Percentiles rank a stretch among this genome's conserved stretches.
These are phyloP conservation scores for Tinea pellionella DNA, from an alignment of 2,888 invertebrate genomes.

Conservation along the genomic window DNA sequence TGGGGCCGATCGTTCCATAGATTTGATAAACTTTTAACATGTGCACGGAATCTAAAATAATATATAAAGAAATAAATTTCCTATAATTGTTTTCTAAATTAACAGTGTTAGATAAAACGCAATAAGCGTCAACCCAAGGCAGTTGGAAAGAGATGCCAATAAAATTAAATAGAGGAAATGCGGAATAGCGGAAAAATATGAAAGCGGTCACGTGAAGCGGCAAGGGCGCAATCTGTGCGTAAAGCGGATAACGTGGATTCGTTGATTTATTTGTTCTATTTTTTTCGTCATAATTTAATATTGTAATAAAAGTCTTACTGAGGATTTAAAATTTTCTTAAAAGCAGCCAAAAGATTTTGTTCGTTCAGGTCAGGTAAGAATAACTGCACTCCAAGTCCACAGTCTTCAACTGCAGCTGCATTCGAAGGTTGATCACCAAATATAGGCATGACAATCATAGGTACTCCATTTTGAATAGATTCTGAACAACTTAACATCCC, in stretches of 20 bases:
- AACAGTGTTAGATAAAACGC: too few species aligned
- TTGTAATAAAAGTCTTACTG: slow-evolving; percentile 39
- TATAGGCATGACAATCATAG: slow-evolving; percentile 69
- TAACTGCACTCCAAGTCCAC: slow-evolving; percentile 60
- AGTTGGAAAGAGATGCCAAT: too few species aligned
- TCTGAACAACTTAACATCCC: slow-evolving; percentile 72
- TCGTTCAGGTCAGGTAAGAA: slow-evolving; percentile 45
- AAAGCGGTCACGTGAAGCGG: too few species aligned
- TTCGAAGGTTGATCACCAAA: slow-evolving; percentile 72
- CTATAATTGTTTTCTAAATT: too few species aligned
- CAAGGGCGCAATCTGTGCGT: too few species aligned
- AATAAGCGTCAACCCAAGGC: too few species aligned
- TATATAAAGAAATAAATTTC: too few species aligned
- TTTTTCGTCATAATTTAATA: too few species aligned
- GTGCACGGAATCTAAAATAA: slow-evolving; percentile 43
- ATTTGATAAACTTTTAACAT: slow-evolving; percentile 55
- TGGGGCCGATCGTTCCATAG: slow-evolving; percentile 71
- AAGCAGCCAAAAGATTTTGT: slow-evolving; percentile 33
- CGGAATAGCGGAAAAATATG: too few species aligned
- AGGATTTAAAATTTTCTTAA: slow-evolving; percentile 63
- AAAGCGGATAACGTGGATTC: too few species aligned
- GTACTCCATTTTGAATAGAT: slow-evolving; percentile 70
- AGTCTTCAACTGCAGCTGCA: slow-evolving; percentile 65
- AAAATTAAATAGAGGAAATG: too few species aligned
- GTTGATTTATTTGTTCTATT: too few species aligned